Evolutionary conservation across 2,797 vertebrate genomes (phyloP).

Genomic region (Xenops minutus): DNA sequence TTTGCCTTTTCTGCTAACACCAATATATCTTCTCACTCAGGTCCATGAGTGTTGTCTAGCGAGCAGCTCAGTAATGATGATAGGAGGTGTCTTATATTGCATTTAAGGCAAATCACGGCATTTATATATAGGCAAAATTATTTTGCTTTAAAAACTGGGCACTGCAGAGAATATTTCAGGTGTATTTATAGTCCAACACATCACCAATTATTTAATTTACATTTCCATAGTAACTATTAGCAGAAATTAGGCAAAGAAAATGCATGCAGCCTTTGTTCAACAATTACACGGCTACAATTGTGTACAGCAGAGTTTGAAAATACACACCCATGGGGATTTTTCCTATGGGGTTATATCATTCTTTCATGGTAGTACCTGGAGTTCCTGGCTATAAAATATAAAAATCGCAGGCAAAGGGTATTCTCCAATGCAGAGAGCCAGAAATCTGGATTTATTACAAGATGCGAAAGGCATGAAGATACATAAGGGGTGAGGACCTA

Average conservation of each 20-base stretch:
- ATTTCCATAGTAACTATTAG: constrained; percentile 47
- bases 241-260: neutral
- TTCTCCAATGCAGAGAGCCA: neutral
- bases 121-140: neutral
- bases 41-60: neutral
- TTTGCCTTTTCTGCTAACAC: neutral
- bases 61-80: neutral
- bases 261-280: neutral
- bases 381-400: neutral
- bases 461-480: neutral
- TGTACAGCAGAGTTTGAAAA: neutral
- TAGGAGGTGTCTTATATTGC: neutral
- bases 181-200: constrained; percentile 27
- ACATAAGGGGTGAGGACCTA: neutral
- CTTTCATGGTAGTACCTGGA: neutral
- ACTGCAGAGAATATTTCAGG: neutral
- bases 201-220: constrained; percentile 36
- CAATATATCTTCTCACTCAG: neutral
- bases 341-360: neutral
- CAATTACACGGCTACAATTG: neutral
- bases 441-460: neutral
- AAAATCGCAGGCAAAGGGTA: neutral
- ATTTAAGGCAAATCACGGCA: neutral
- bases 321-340: neutral
- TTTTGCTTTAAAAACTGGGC: neutral